Percentiles rank a stretch among this genome's conserved stretches.
These are phyloP conservation scores for Nannoperca obscura DNA, from an alignment of 2,797 vertebrate species.

Conservation along the genomic window DNA sequence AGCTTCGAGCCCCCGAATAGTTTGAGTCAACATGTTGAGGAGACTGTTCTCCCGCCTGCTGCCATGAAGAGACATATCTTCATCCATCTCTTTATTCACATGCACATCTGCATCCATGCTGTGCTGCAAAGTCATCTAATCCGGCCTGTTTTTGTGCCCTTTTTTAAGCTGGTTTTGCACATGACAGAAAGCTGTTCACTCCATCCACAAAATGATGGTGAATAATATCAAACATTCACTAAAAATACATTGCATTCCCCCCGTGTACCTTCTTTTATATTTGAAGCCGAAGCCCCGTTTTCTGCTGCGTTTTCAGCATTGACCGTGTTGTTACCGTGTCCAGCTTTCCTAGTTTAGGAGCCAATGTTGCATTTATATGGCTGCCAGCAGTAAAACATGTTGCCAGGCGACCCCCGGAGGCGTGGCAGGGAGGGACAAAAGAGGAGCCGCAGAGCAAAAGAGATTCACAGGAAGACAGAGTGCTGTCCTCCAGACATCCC, in stretches of 20 bases:
- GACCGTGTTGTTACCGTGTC: conserved; percentile 32
- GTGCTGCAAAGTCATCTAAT: conserved; percentile 15
- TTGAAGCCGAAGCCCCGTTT: conserved; percentile 29
- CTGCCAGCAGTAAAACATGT: conserved; percentile 81
- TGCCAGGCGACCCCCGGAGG: conserved; percentile 79
- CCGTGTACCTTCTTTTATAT: conserved; percentile 18
- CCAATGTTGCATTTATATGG: conserved; percentile 64
- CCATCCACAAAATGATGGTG: not conserved
- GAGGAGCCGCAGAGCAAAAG: conserved; percentile 39
- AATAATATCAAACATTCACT: not conserved
- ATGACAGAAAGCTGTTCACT: not conserved
- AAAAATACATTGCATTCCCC: conserved; percentile 18
- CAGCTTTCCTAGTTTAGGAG: conserved; percentile 61
- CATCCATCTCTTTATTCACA: conserved; percentile 50
- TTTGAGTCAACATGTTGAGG: conserved; percentile 44
- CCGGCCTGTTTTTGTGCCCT: not conserved
- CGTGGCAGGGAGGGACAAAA: conserved; percentile 71
- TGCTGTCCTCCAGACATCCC: conserved; percentile 46
- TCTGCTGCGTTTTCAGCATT: conserved; percentile 53
- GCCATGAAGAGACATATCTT: conserved; percentile 21
- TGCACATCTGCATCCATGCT: conserved; percentile 33
- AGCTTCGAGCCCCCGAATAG: conserved; percentile 50
- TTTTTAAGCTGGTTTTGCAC: conserved; percentile 11
- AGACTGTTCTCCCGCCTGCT: conserved; percentile 50
- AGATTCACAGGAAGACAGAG: conserved; percentile 53